Evolutionary conservation across 2,888 invertebrate species (phyloP).

Genomic region (Diplolepis rosae): DNA sequence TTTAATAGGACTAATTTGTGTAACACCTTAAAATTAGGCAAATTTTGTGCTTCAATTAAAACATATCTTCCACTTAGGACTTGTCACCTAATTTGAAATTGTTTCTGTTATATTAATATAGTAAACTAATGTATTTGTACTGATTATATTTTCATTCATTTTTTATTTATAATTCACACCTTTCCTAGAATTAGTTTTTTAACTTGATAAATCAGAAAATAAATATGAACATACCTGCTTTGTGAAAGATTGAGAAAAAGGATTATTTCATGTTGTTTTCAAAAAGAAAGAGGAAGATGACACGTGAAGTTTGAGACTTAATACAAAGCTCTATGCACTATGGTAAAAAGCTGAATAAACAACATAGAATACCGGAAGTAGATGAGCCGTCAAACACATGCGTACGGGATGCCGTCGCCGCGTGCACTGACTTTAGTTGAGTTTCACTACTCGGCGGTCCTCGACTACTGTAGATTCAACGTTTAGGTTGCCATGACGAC

Average conservation of each 20-base stretch:
- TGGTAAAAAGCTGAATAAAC: slow-evolving; percentile 18
- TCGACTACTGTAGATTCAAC: slow-evolving; percentile 45
- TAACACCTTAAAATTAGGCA: no score
- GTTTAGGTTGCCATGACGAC: slow-evolving; percentile 57
- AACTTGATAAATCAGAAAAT: no score
- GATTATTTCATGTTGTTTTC: slow-evolving; percentile 11
- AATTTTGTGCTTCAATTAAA: no score
- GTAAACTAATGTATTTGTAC: no score
- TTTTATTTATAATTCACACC: no score
- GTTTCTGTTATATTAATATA: no score
- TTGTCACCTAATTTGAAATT: no score
- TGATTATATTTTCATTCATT: no score
- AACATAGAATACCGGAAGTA: slow-evolving; percentile 18
- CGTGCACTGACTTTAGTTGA: slow-evolving; percentile 69
- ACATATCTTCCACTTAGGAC: no score
- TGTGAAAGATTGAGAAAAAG: neutral
- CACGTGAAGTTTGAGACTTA: neutral
- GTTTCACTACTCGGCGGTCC: slow-evolving; percentile 46
- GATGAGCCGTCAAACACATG: slow-evolving; percentile 48
- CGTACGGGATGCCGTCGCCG: slow-evolving; percentile 66
- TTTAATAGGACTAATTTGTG: no score
- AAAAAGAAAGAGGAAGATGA: neutral
- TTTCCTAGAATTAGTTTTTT: no score
- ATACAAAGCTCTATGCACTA: neutral
- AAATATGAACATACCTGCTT: neutral